Conservation (phyloP, 1,140 invertebrate species). For the Cydia splendana region DNA sequence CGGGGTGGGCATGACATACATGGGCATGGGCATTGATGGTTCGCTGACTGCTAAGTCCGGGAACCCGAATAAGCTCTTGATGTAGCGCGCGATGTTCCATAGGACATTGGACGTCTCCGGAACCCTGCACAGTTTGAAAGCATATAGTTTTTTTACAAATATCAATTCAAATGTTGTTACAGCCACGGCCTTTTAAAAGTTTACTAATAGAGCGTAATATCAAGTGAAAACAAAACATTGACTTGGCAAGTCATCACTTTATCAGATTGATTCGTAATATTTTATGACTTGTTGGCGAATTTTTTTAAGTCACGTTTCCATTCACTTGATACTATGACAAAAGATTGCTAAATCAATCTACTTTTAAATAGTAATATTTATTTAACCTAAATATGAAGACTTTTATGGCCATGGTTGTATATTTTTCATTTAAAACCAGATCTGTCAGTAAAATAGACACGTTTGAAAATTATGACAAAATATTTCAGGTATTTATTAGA, state of each 20-base stretch:
- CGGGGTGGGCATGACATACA: constrained; percentile 58
- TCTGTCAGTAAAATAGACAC: not conserved
- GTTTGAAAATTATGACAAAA: not conserved
- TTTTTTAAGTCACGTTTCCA: too few species aligned
- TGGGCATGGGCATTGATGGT: constrained; percentile 68
- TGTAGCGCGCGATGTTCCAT: constrained; percentile 77
- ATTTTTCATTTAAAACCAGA: not conserved
- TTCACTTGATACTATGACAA: too few species aligned
- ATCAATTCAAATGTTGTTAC: constrained; percentile 54
- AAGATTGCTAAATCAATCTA: too few species aligned
- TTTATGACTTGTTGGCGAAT: too few species aligned
- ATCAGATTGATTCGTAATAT: too few species aligned
- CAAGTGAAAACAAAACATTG: too few species aligned
- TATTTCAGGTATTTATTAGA: too few species aligned
- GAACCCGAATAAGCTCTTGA: constrained; percentile 74
- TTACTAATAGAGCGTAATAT: too few species aligned
- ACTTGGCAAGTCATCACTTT: too few species aligned
- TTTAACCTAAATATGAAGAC: not conserved
- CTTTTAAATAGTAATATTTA: too few species aligned
- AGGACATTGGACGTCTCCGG: constrained; percentile 76
- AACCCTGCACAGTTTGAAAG: constrained; percentile 61
- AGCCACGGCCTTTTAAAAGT: not conserved
- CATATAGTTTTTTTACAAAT: constrained; percentile 52
- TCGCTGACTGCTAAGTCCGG: constrained; percentile 59
- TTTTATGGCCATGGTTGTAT: not conserved